Evolutionary conservation across 2,113 vertebrate genomes (phyloP), one percentile per base, ranked within the genome.

Genomic region (Serranochromis macrocephalus): DNA sequence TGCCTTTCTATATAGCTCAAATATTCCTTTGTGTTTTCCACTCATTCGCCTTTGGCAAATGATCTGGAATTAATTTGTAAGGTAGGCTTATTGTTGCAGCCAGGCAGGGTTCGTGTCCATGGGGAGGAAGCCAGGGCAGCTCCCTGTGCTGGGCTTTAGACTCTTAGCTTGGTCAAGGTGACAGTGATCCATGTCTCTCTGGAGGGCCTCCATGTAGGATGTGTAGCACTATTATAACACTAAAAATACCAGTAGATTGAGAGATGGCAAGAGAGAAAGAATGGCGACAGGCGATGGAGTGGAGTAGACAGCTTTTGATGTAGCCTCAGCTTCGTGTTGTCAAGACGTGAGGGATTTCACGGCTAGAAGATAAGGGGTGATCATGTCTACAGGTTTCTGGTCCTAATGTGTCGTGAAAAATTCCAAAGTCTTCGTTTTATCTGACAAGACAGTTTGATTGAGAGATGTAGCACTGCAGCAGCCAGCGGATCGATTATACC

Each of bases 81-180:
- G 51, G 84, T n/a, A 80, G 81, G 61, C 40, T 54, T 68, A 73
- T 78, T 84, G 84, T 78, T 71, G 79, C 36, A 81, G 47, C 24
- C 85, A 49, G 73, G 66, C 85, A 26, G 47, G 47, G 82, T 88
- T 86, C 10, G 38, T 42, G 11, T 89, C 91, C 86, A 29, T 2
- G n/a, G 85, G 87, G 93, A 85, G 26, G 85, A 49, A 80, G 57
- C 85, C 51, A 1, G 85, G 79, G 81, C 61, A 87, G 88, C 84
- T 88, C 88, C 85, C 86, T 42, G 80, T 5, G 16, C 86, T 73
- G 85, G 80, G 81, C 84, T 91, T 38, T 83, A 63, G 86, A 71
- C 84, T 89, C 91, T 91, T 19, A 87, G 89, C 91, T 89, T 57
- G 87, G 94, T 90, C 91, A 92, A 94, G 93, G 94, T 92, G 94